Percentiles rank a stretch among this genome's conserved stretches.
Evolutionary conservation across 2,888 invertebrate species (phyloP).

Genomic region (Osedax frankpressi): DNA sequence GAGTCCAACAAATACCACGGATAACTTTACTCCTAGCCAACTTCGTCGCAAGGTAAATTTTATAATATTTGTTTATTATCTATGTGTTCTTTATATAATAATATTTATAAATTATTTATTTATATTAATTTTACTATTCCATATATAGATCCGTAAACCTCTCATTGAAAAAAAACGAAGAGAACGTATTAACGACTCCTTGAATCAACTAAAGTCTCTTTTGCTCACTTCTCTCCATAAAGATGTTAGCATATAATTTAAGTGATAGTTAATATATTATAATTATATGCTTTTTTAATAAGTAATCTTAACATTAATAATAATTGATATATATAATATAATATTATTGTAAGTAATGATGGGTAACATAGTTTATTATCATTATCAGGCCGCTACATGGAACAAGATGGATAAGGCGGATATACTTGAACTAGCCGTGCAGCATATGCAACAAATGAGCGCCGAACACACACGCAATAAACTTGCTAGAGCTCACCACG

Average conservation of each 20-base stretch:
- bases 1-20: background rate
- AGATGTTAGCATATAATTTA: slow-evolving; percentile 30
- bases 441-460: slow-evolving; percentile 31
- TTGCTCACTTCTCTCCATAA: slow-evolving; percentile 32
- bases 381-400: background rate
- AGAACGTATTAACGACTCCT: slow-evolving; percentile 35
- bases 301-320: too few relatives aligned
- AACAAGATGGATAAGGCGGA: slow-evolving; percentile 43
- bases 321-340: too few relatives aligned
- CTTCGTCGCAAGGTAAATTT: background rate
- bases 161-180: slow-evolving; percentile 36
- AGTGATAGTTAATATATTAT: too few relatives aligned
- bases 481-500: background rate
- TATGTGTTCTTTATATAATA: background rate
- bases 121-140: background rate
- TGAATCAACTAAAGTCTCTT: slow-evolving; percentile 33
- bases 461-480: background rate
- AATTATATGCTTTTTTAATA: too few relatives aligned
- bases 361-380: too few relatives aligned
- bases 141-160: slow-evolving; percentile 34
- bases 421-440: slow-evolving; percentile 43
- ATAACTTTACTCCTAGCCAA: background rate
- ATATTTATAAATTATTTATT: background rate
- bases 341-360: too few relatives aligned
- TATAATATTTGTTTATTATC: background rate